phyloP scores from a whole-genome alignment of 2,888 invertebrate species.

The Actias luna region DNA sequence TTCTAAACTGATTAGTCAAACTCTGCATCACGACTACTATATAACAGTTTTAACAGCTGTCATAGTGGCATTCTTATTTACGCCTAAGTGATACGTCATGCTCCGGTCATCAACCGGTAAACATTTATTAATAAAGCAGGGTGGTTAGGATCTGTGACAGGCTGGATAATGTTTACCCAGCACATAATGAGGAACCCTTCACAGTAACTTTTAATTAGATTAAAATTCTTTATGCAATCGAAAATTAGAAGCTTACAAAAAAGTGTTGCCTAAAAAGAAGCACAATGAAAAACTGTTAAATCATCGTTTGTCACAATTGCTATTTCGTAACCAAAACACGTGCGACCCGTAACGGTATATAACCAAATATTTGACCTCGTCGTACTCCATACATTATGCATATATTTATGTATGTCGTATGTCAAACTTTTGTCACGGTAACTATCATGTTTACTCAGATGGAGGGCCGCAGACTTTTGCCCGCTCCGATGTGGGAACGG shows the following conservation, averaged over 20 bases:
- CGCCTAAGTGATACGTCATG: no score
- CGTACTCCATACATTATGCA: constrained; percentile 18
- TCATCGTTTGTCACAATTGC: constrained; percentile 8
- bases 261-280: background rate
- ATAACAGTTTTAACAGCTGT: no score
- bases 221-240: no score
- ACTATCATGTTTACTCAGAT: constrained; percentile 44
- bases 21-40: background rate
- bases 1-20: background rate
- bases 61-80: no score
- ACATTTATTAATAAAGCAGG: no score
- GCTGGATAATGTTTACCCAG: no score
- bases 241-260: background rate
- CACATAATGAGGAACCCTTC: no score
- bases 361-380: constrained; percentile 55
- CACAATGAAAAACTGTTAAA: background rate
- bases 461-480: constrained; percentile 84
- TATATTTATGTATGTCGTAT: constrained; percentile 25
- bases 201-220: no score
- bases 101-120: no score
- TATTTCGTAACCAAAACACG: constrained; percentile 34
- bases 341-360: constrained; percentile 51
- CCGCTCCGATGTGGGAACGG: constrained; percentile 94
- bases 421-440: constrained; percentile 16
- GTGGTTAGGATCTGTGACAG: no score